Evolutionary conservation across 2,113 vertebrate species (phyloP).

Genomic region (Astur gentilis): DNA sequence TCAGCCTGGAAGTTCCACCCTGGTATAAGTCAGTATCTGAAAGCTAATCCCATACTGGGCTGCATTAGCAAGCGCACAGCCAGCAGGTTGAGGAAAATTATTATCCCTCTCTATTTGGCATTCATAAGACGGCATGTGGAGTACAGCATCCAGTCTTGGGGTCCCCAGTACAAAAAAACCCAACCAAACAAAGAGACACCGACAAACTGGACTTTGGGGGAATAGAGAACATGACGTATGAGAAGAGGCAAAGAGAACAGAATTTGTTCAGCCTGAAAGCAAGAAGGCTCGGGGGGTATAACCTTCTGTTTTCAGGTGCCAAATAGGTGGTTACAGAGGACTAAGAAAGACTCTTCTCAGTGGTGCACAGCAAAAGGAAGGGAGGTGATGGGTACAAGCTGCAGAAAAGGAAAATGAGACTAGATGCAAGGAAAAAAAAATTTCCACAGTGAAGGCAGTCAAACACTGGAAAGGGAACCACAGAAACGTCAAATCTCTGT

Average conservation of each 20-base stretch:
- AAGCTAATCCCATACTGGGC: neutral
- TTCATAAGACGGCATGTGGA: neutral
- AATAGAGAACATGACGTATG: neutral
- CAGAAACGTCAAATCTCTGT: neutral
- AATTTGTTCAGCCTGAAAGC: neutral
- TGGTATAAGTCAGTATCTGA: neutral
- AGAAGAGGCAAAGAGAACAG: neutral
- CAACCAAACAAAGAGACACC: neutral
- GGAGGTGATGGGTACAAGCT: neutral
- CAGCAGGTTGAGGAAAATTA: neutral
- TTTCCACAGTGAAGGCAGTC: neutral
- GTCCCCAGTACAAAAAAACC: neutral
- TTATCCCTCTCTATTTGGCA: neutral
- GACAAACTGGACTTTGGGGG: neutral
- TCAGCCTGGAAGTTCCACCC: neutral
- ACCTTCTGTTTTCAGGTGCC: neutral
- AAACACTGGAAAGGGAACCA: neutral
- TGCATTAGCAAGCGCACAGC: neutral
- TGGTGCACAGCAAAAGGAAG: neutral
- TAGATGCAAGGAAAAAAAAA: neutral
- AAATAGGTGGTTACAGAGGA: neutral
- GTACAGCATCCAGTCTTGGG: too few relatives aligned
- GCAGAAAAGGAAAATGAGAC: neutral
- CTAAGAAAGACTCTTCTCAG: neutral
- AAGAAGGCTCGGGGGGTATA: neutral